Evolutionary conservation across 2,113 vertebrate species (phyloP), one percentile per base, ranked within the genome.

Genomic region (Laticauda colubrina): DNA sequence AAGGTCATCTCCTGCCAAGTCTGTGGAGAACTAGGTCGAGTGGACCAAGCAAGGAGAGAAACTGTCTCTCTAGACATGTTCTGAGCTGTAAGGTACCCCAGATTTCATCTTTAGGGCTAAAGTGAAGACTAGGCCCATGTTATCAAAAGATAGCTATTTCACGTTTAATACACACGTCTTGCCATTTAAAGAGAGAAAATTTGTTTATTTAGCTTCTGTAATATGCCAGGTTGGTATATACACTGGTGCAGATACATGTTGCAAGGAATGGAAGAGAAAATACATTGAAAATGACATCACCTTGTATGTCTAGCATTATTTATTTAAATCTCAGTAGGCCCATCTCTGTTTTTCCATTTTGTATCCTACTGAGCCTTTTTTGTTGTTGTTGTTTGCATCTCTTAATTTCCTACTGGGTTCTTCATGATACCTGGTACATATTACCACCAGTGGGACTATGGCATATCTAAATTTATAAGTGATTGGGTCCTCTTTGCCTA

Each of bases 251-350:
- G 75, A 23, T 55, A 53, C 90, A 94, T 93, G 53, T 91, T 91
- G 81, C 93, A 91, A 94, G 94, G 96, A 94, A 51, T 20, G n/a
- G 3, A 1, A 43, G 34, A 45, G 95, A 94, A 93, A 90, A 2
- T 39, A 90, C 15, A 92, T 95, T 95, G 91, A 97, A 97, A 97
- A 96, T 96, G 89, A 95, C 87, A 94, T 96, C 64, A 94, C 85
- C 64, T 87, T 90, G 54, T 88, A 93, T 20, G n/a, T 59, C 34
- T 94, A 8, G 26, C 93, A 95, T 94, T 55, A 92, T 26, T 89
- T 93, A 29, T 93, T 94, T 94, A 26, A 59, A 59, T 57, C 26
- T n/a, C 6, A 69, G 18, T 34, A 87, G 24, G 48, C 9, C 89
- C 3, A 57, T 69, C n/a, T 81, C 4, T 10, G 91, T 43, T 21